These are phyloP conservation scores for Condylostylus longicornis DNA, from an alignment of 1,140 invertebrate species.

Conservation along the genomic window DNA sequence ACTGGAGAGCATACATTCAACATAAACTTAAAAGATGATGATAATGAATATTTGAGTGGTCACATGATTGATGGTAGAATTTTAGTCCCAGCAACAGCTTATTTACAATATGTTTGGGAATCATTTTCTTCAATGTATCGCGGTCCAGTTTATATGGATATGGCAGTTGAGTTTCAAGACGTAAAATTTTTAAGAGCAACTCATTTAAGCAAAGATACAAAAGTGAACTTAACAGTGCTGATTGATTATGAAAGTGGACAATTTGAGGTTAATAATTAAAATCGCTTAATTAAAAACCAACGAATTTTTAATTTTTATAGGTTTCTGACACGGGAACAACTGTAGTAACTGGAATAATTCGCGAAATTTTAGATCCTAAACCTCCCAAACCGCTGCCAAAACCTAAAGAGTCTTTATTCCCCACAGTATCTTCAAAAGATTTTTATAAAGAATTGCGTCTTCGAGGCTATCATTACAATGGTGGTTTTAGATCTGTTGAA, in stretches of 20 bases:
- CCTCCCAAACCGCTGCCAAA: conserved; percentile 32
- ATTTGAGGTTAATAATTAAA: conserved; percentile 43
- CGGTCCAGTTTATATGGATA: conserved; percentile 50
- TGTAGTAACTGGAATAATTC: conserved; percentile 62
- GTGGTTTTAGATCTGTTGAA: conserved; percentile 19
- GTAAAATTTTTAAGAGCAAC: conserved; percentile 71
- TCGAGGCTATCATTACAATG: conserved; percentile 76
- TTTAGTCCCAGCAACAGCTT: conserved; percentile 81
- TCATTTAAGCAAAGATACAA: conserved; percentile 51
- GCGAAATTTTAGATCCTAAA: conserved; percentile 35
- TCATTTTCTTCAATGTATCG: conserved; percentile 59
- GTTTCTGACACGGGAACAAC: conserved; percentile 61
- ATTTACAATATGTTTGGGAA: conserved; percentile 72
- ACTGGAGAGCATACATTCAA: conserved; percentile 43
- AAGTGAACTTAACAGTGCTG: conserved; percentile 61
- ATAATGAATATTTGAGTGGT: conserved; percentile 61
- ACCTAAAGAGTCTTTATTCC: conserved; percentile 32
- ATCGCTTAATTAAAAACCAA: not conserved
- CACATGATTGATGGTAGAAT: conserved; percentile 81
- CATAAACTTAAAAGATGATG: conserved; percentile 47
- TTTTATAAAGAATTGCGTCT: conserved; percentile 85
- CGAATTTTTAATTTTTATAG: conserved; percentile 15
- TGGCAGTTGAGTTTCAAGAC: conserved; percentile 75
- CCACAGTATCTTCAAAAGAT: conserved; percentile 47
- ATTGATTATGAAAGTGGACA: conserved; percentile 67